phyloP scores from a whole-genome alignment of 92 coral and sea anemone species.

The Epizoanthus scotinus region DNA sequence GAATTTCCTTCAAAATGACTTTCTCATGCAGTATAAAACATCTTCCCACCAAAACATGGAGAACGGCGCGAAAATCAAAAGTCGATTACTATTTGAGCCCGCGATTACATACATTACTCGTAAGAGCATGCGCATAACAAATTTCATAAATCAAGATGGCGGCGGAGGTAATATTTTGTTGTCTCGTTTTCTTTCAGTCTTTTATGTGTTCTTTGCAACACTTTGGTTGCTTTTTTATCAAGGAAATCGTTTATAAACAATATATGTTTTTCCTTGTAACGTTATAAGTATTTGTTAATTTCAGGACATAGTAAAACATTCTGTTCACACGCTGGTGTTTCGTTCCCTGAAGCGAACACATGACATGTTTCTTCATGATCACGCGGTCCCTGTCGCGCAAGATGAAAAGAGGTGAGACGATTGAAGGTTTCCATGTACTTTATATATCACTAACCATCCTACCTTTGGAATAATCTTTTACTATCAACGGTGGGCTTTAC shows the following conservation, averaged over 20 bases:
- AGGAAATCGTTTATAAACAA: neutral
- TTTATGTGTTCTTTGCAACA: neutral
- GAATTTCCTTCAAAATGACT: neutral
- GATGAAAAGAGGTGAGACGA: constrained; percentile 75
- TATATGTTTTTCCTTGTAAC: neutral
- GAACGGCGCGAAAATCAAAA: constrained; percentile 51
- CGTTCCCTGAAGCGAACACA: constrained; percentile 98
- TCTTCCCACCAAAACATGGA: neutral
- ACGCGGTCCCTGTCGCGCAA: constrained; percentile 76
- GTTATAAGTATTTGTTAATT: constrained; percentile 1
- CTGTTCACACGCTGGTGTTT: constrained; percentile 98
- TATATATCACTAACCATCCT: neutral
- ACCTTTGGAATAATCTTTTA: neutral
- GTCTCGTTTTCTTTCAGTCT: neutral
- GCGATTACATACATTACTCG: neutral
- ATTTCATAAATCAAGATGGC: constrained; percentile 68
- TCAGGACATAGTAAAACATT: constrained; percentile 97
- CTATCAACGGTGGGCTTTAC: too few species aligned
- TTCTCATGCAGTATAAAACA: too few species aligned
- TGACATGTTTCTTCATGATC: constrained; percentile 96
- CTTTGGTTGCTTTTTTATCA: neutral
- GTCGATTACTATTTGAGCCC: constrained; percentile 12
- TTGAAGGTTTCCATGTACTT: neutral
- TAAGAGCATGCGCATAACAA: constrained; percentile 40
- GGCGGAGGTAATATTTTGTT: constrained; percentile 63